Percentiles rank a stretch among this genome's conserved stretches.
Conservation (phyloP, 2,113 vertebrate species). For the Puntigrus tetrazona region DNA sequence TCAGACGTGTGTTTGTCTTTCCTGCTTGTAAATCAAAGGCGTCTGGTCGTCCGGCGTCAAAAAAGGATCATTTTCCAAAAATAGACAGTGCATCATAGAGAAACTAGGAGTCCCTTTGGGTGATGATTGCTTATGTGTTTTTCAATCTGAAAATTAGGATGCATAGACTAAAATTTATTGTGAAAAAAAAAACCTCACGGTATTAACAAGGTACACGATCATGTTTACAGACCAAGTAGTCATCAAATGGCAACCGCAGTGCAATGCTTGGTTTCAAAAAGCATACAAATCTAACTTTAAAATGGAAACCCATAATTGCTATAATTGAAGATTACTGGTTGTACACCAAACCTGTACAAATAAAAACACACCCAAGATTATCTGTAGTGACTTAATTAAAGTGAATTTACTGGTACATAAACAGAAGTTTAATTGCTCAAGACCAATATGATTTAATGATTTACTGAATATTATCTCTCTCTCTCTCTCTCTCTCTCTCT, state of each 20-base stretch:
- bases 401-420: background rate
- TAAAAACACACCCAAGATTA: constrained; percentile 12
- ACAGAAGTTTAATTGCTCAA: background rate
- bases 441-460: background rate
- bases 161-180: background rate
- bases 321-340: background rate
- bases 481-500: no score
- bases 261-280: constrained; percentile 15
- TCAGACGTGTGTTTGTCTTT: constrained; percentile 55
- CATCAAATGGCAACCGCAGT: background rate
- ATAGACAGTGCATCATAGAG: constrained; percentile 1
- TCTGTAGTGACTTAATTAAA: background rate
- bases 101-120: background rate
- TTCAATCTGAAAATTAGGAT: background rate
- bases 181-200: no score
- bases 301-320: constrained; percentile 22
- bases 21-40: constrained; percentile 41
- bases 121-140: background rate
- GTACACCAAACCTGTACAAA: background rate
- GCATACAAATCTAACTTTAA: constrained; percentile 27
- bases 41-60: constrained; percentile 21
- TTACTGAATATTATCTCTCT: no score
- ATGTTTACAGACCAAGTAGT: background rate
- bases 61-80: constrained; percentile 45
- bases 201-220: background rate